A percentile compares a stretch with the other conserved stretches of the same genome.
Evolutionary conservation across 2,888 invertebrate species (phyloP).

Genomic region (Yponomeuta malinellus): DNA sequence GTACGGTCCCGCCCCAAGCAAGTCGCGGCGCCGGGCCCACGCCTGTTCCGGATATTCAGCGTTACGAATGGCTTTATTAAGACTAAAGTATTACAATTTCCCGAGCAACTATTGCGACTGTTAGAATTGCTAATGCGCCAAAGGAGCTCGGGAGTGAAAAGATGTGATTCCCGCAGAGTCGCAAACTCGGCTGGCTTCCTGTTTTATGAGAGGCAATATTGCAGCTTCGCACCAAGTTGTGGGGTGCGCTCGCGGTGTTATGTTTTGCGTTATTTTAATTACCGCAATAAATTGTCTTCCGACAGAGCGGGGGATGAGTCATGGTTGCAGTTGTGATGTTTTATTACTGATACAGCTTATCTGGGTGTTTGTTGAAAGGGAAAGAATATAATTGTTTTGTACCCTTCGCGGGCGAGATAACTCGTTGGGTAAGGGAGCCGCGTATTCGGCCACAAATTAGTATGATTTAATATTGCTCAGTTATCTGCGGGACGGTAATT

Average conservation of each 20-base stretch:
- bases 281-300: background rate
- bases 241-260: conserved; percentile 28
- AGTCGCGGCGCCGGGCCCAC: conserved; percentile 39
- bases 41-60: conserved; percentile 61
- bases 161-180: conserved; percentile 48
- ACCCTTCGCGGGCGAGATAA: conserved; percentile 46
- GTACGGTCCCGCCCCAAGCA: conserved; percentile 39
- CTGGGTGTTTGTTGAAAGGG: conserved; percentile 25
- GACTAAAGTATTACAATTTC: conserved; percentile 69
- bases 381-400: conserved; percentile 40
- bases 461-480: conserved; percentile 76
- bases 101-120: conserved; percentile 58
- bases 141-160: conserved; percentile 54
- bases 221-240: conserved; percentile 53
- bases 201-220: conserved; percentile 65
- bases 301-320: background rate
- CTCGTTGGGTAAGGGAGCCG: conserved; percentile 51
- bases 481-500: conserved; percentile 73
- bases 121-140: conserved; percentile 66
- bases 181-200: conserved; percentile 38
- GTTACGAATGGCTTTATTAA: conserved; percentile 71
- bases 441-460: conserved; percentile 71
- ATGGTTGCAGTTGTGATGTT: conserved; percentile 36
- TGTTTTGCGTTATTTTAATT: conserved; percentile 6
- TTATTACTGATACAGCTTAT: conserved; percentile 4